These are phyloP conservation scores for Antedon mediterranea DNA, from an alignment of 53 echinoderm and acorn worm genomes.

Conservation along the genomic window DNA sequence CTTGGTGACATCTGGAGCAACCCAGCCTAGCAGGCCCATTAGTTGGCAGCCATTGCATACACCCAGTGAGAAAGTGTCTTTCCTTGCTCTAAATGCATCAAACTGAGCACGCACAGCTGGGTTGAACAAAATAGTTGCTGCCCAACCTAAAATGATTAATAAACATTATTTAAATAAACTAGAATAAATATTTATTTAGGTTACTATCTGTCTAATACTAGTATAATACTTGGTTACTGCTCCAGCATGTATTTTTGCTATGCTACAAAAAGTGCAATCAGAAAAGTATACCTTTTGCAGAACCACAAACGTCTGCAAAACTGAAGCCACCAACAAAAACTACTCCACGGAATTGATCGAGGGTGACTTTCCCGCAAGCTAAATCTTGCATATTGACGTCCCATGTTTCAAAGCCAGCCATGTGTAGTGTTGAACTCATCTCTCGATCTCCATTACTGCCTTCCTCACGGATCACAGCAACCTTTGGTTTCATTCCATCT, in stretches of 20 bases:
- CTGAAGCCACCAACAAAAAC: slow-evolving; percentile 98
- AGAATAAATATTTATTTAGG: no score
- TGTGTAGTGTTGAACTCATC: slow-evolving; percentile 75
- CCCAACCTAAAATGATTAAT: slow-evolving; percentile 57
- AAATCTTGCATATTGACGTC: slow-evolving; percentile 99
- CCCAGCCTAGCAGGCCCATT: slow-evolving; percentile 95
- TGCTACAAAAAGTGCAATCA: no score
- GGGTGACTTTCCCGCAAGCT: slow-evolving; percentile 32
- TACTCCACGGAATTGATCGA: slow-evolving; percentile 74
- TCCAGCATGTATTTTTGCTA: no score
- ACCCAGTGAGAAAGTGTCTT: slow-evolving; percentile 82
- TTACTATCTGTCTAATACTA: no score
- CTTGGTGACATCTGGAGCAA: slow-evolving; percentile 40
- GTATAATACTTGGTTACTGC: no score
- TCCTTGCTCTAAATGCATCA: slow-evolving; percentile 74
- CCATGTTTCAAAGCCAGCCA: slow-evolving; percentile 88
- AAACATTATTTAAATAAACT: no score
- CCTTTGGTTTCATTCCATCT: slow-evolving; percentile 31
- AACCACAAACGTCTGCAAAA: slow-evolving; percentile 85
- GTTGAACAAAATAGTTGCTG: slow-evolving; percentile 80
- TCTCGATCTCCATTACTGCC: slow-evolving; percentile 98
- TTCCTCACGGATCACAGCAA: slow-evolving; percentile 90
- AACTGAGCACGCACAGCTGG: slow-evolving; percentile 69
- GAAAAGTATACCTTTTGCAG: slow-evolving; percentile 52
- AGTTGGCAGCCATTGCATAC: slow-evolving; percentile 98